Percentiles rank a stretch among this genome's conserved stretches.
phyloP scores from a whole-genome alignment of 92 coral and sea anemone genomes.

The Micromussa lordhowensis region DNA sequence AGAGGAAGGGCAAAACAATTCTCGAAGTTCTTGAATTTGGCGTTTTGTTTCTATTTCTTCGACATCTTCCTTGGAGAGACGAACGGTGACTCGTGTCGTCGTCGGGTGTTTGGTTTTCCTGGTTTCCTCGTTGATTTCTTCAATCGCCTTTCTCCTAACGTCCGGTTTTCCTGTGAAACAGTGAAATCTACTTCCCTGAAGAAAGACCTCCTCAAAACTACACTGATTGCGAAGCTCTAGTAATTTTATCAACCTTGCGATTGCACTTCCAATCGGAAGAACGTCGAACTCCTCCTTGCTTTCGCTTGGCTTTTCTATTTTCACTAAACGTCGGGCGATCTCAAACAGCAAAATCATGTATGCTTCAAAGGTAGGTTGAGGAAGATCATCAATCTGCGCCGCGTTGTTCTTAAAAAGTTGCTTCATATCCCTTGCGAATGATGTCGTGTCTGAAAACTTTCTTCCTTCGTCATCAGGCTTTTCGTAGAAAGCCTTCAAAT shows the following conservation, averaged over 20 bases:
- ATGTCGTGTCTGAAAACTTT: no score
- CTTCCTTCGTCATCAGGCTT: no score
- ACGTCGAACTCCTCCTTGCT: constrained; percentile 8
- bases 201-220: constrained; percentile 11
- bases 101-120: no score
- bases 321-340: constrained; percentile 40
- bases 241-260: background rate
- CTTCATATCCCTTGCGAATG: constrained; percentile 16
- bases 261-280: constrained; percentile 44
- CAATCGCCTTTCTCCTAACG: background rate
- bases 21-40: background rate
- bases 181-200: background rate
- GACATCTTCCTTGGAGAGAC: background rate
- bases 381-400: background rate
- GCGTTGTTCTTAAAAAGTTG: background rate
- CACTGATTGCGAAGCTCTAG: background rate
- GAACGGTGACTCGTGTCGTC: no score
- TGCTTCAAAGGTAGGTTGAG: constrained; percentile 25
- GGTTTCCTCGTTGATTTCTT: background rate
- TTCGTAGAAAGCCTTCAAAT: background rate
- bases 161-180: constrained; percentile 20
- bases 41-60: background rate
- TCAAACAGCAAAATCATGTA: constrained; percentile 46
- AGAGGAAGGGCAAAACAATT: background rate
- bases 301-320: background rate